Evolutionary conservation across 2,797 vertebrate species (phyloP).

Genomic region (Cyprinella venusta): DNA sequence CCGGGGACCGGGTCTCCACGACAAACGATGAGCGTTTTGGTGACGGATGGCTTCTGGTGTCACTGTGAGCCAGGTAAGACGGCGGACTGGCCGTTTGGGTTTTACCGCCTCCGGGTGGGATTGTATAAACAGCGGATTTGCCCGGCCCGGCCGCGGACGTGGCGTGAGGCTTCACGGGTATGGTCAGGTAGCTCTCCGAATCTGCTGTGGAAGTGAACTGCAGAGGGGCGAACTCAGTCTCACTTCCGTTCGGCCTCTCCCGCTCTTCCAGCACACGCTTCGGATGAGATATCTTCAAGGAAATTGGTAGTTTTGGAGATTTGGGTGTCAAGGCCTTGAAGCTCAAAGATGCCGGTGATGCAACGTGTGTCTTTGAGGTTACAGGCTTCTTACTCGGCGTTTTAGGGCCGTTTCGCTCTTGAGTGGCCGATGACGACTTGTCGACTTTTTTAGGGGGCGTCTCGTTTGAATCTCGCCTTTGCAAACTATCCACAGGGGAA

Average conservation of each 20-base stretch:
- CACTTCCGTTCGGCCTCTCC: conserved; percentile 46
- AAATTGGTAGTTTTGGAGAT: conserved; percentile 66
- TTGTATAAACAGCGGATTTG: conserved; percentile 59
- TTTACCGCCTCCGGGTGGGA: conserved; percentile 49
- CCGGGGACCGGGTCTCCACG: conserved; percentile 70
- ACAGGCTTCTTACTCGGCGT: conserved; percentile 61
- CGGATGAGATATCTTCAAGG: conserved; percentile 59
- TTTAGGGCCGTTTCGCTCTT: conserved; percentile 56
- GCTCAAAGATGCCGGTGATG: conserved; percentile 57
- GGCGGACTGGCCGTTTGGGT: conserved; percentile 54
- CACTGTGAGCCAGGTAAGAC: background rate
- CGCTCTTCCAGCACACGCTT: conserved; percentile 44
- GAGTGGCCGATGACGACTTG: conserved; percentile 48
- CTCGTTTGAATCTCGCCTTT: conserved; percentile 65
- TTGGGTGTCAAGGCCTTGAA: conserved; percentile 60
- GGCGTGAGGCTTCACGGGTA: conserved; percentile 81
- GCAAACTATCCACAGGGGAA: conserved; percentile 50
- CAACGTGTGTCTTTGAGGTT: conserved; percentile 48
- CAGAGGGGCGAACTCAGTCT: conserved; percentile 57
- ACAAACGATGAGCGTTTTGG: conserved; percentile 63
- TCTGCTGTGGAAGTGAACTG: conserved; percentile 64
- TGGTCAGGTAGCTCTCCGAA: conserved; percentile 85
- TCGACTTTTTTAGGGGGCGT: conserved; percentile 53
- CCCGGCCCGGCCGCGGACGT: conserved; percentile 47
- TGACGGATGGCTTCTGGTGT: conserved; percentile 54